phyloP scores from a whole-genome alignment of 2,797 vertebrate species.

The Rousettus madagascariensis region DNA sequence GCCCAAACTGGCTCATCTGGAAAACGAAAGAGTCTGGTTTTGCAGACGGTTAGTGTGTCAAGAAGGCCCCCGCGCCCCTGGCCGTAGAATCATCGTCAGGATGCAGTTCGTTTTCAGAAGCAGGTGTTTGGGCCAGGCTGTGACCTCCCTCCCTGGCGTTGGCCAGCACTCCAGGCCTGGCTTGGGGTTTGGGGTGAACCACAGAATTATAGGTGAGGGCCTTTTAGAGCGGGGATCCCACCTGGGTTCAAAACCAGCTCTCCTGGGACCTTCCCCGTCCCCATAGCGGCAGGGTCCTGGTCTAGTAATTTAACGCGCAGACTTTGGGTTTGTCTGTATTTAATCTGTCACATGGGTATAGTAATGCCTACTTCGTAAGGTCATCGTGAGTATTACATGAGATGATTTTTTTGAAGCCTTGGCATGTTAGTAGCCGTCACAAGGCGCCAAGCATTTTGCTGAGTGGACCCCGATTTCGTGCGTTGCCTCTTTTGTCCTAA shows the following conservation, averaged over 20 bases:
- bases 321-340: neutral
- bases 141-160: no score
- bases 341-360: no score
- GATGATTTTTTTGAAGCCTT: neutral
- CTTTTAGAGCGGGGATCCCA: neutral
- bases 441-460: accelerated
- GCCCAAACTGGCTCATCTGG: neutral
- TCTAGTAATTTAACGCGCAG: neutral
- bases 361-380: neutral
- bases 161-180: neutral
- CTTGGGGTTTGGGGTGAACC: neutral
- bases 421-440: neutral
- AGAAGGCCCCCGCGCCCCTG: neutral
- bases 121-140: neutral
- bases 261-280: neutral
- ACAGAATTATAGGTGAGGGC: neutral
- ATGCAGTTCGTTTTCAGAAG: neutral
- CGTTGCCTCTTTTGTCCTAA: neutral
- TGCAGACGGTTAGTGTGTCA: neutral
- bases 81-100: accelerated
- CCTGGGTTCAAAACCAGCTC: neutral
- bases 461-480: neutral
- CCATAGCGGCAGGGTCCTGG: no score
- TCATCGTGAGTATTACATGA: neutral
- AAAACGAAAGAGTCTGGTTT: neutral